These are phyloP conservation scores for Hyperoplus immaculatus DNA, from an alignment of 2,797 vertebrate species.

Conservation along the genomic window DNA sequence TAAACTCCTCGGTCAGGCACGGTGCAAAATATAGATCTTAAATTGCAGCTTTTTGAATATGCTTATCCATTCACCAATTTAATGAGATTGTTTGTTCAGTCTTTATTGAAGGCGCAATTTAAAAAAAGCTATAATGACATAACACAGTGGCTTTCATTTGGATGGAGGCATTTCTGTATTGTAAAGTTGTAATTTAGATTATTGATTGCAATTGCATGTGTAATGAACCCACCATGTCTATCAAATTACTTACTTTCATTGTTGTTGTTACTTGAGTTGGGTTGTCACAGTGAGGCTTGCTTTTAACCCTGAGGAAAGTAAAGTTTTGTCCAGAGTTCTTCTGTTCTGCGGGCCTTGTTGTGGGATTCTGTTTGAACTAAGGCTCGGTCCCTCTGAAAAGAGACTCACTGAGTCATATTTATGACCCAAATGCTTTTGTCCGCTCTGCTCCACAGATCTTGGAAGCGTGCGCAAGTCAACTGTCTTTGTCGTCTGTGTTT, in stretches of 20 bases:
- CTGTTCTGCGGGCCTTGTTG: conserved; percentile 9
- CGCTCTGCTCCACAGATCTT: conserved; percentile 55
- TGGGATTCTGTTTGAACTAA: conserved; percentile 5
- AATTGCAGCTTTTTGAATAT: too few relatives aligned
- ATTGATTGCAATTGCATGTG: neutral
- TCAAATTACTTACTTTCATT: neutral
- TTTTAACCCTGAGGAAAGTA: conserved; percentile 7
- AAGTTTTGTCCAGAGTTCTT: neutral
- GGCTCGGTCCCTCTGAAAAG: conserved; percentile 19
- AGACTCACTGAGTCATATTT: conserved; percentile 46
- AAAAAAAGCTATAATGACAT: neutral
- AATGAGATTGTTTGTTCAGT: too few relatives aligned
- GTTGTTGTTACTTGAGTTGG: neutral
- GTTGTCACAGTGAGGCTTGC: neutral
- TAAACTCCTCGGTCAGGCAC: too few relatives aligned
- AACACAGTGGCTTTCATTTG: neutral
- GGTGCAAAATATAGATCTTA: too few relatives aligned
- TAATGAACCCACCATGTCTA: neutral
- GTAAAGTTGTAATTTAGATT: neutral
- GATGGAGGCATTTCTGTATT: neutral
- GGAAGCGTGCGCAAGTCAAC: conserved; percentile 51
- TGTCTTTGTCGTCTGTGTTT: conserved; percentile 57
- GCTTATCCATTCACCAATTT: too few relatives aligned
- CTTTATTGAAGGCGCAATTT: too few relatives aligned
- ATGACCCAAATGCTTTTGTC: conserved; percentile 45